Conservation (phyloP, 1,140 invertebrate species). For the Caenorhabditis briggsae region DNA sequence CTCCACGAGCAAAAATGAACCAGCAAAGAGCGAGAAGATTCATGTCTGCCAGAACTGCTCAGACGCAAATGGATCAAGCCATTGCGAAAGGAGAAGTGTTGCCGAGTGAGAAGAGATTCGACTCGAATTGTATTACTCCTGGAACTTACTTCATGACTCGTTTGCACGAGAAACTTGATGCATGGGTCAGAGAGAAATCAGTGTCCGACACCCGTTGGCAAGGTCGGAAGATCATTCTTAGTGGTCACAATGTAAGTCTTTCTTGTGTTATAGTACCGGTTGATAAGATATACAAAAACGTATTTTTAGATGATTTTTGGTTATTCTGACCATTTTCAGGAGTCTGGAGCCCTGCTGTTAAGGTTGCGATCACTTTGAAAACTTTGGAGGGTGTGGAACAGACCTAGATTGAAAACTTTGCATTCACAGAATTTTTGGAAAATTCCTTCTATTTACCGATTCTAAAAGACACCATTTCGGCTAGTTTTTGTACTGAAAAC, state of each 20-base stretch:
- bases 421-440: too few relatives aligned
- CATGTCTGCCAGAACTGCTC: slow-evolving; percentile 85
- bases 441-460: too few relatives aligned
- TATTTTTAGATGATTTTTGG: neutral
- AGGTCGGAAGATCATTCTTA: slow-evolving; percentile 66
- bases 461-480: too few relatives aligned
- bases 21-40: slow-evolving; percentile 96
- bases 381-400: too few relatives aligned
- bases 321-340: too few relatives aligned
- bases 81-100: slow-evolving; percentile 82
- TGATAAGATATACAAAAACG: too few relatives aligned
- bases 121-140: slow-evolving; percentile 97
- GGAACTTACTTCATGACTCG: slow-evolving; percentile 84
- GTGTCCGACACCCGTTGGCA: slow-evolving; percentile 88
- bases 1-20: slow-evolving; percentile 86
- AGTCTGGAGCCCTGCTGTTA: too few relatives aligned
- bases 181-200: slow-evolving; percentile 90
- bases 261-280: too few relatives aligned
- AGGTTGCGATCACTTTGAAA: too few relatives aligned
- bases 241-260: slow-evolving; percentile 84
- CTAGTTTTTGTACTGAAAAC: too few relatives aligned
- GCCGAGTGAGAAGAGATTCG: slow-evolving; percentile 87
- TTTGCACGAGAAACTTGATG: slow-evolving; percentile 87
- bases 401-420: too few relatives aligned
- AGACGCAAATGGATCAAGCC: slow-evolving; percentile 89